Conservation (phyloP, 2,888 invertebrate species). For the Sthenelais limicola region DNA sequence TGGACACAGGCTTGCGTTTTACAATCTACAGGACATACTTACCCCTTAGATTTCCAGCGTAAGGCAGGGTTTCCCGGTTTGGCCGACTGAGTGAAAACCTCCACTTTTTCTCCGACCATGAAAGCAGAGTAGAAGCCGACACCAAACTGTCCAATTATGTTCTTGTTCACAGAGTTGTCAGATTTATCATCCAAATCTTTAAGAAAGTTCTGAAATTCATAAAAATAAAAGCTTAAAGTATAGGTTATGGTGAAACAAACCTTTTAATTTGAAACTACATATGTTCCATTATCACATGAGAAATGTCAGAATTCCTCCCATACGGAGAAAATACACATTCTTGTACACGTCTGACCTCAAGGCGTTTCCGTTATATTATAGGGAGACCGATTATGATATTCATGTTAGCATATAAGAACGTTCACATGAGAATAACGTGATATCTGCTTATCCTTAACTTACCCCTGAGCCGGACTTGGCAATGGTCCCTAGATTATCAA, state of each 20-base stretch:
- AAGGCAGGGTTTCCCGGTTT: constrained; percentile 79
- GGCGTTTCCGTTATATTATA: background rate
- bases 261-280: too few relatives aligned
- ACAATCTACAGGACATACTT: constrained; percentile 55
- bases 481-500: constrained; percentile 93
- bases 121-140: constrained; percentile 98
- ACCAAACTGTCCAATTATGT: constrained; percentile 86
- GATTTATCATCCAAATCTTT: constrained; percentile 81
- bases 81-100: constrained; percentile 86
- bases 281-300: too few relatives aligned
- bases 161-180: constrained; percentile 56
- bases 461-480: constrained; percentile 95
- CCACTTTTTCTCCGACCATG: constrained; percentile 96
- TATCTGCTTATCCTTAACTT: constrained; percentile 46
- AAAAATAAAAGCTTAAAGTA: background rate
- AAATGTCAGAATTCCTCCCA: too few relatives aligned
- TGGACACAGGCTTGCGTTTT: background rate
- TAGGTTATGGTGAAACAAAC: too few relatives aligned
- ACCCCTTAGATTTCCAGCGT: constrained; percentile 95
- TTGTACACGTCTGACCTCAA: background rate
- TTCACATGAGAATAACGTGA: background rate
- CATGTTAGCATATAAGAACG: background rate
- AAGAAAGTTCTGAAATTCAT: constrained; percentile 76
- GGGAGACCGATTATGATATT: background rate
- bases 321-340: background rate